Conservation (phyloP, 2,797 vertebrate genomes). For the Enteromius argenteus region DNA sequence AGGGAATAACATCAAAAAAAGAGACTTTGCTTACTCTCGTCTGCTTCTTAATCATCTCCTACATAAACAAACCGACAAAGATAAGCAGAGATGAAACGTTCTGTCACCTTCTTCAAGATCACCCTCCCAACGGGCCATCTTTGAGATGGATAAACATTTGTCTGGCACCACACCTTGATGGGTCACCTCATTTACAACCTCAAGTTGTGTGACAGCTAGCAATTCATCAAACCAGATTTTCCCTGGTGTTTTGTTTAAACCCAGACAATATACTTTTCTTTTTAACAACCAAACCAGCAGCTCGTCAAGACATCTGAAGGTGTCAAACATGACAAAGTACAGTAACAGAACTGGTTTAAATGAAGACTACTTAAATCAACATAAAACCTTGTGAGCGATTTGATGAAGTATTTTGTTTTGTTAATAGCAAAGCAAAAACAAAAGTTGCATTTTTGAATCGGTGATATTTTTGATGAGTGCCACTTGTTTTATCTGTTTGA, state of each 20-base stretch:
- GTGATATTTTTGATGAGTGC: slow-evolving; percentile 68
- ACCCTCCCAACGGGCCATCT: not conserved
- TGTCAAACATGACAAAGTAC: slow-evolving; percentile 15
- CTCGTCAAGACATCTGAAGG: slow-evolving; percentile 19
- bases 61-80: slow-evolving; percentile 28
- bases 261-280: not conserved
- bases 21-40: slow-evolving; percentile 25
- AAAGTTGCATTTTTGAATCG: not conserved
- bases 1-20: slow-evolving; percentile 44
- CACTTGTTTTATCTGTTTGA: slow-evolving; percentile 80
- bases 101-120: slow-evolving; percentile 27
- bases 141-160: slow-evolving; percentile 46
- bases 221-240: slow-evolving; percentile 18
- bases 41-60: slow-evolving; percentile 39
- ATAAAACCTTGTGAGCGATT: not conserved
- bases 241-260: not conserved
- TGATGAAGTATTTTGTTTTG: not conserved
- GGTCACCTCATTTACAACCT: slow-evolving; percentile 51
- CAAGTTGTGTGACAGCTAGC: not conserved
- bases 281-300: slow-evolving; percentile 5
- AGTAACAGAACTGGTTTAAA: not conserved
- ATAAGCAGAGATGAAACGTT: slow-evolving; percentile 39
- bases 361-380: not conserved
- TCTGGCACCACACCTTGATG: slow-evolving; percentile 43
- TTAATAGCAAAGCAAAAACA: slow-evolving; percentile 21